Evolutionary conservation across 1,140 invertebrate genomes (phyloP).

Genomic region (Gryllus bimaculatus): DNA sequence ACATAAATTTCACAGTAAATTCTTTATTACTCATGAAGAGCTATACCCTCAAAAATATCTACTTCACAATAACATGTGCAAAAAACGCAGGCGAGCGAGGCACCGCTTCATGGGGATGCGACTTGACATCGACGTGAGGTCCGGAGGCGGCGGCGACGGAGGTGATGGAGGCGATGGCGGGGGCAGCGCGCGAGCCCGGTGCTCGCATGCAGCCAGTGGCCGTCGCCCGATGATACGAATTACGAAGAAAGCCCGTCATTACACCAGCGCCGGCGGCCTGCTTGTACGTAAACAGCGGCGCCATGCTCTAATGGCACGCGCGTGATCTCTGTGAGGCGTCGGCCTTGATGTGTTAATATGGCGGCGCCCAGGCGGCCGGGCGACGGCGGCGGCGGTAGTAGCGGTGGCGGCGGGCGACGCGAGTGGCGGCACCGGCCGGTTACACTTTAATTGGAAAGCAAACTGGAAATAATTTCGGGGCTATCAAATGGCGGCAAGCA

Average conservation of each 20-base stretch:
- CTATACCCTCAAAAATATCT: too few species aligned
- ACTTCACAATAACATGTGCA: too few species aligned
- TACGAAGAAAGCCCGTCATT: too few species aligned
- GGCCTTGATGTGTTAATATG: not conserved
- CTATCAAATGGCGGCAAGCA: too few species aligned
- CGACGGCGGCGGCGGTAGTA: slow-evolving; percentile 22
- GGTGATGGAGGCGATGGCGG: slow-evolving; percentile 27
- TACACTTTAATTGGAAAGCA: too few species aligned
- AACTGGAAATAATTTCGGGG: too few species aligned
- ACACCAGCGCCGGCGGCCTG: slow-evolving; percentile 21
- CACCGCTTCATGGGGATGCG: too few species aligned
- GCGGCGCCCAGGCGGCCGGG: slow-evolving; percentile 6
- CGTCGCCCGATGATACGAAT: slow-evolving; percentile 26
- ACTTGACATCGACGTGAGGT: too few species aligned
- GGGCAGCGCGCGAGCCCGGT: slow-evolving; percentile 22
- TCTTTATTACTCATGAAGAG: too few species aligned
- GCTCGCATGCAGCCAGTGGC: slow-evolving; percentile 25
- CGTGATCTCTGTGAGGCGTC: slow-evolving; percentile 24
- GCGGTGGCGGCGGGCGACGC: slow-evolving; percentile 21
- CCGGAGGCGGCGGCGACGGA: too few species aligned
- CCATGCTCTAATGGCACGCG: slow-evolving; percentile 16
- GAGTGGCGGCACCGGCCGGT: slow-evolving; percentile 23
- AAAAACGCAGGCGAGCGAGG: too few species aligned
- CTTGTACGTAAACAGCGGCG: slow-evolving; percentile 20
- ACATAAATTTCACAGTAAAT: too few species aligned